phyloP scores from a whole-genome alignment of 2,113 vertebrate genomes.

The Psilopogon haemacephalus region DNA sequence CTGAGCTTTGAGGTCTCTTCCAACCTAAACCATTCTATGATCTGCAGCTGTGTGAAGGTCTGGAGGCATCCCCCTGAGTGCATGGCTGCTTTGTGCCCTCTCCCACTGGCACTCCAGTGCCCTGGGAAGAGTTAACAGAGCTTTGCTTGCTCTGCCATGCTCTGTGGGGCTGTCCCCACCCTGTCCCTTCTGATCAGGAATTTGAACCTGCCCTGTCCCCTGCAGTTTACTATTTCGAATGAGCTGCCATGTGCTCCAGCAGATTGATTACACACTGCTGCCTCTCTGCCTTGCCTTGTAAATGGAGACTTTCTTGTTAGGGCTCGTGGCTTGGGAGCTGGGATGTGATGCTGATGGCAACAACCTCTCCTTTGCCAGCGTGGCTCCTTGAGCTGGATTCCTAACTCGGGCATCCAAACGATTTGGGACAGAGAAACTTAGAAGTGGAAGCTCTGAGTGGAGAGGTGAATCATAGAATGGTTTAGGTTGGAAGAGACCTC shows the following conservation, averaged over 20 bases:
- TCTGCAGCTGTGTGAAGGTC: not conserved
- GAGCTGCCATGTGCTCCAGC: conserved; percentile 55
- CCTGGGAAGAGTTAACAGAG: conserved; percentile 17
- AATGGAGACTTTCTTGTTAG: conserved; percentile 42
- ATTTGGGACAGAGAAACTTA: no score
- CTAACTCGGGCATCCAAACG: no score
- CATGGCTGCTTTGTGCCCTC: not conserved
- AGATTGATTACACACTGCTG: conserved; percentile 67
- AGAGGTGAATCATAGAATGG: no score
- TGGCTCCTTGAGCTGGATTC: no score
- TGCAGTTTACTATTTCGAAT: conserved; percentile 76
- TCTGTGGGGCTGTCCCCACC: not conserved
- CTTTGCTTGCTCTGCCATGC: not conserved
- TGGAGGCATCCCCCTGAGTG: not conserved
- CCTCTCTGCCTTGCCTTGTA: conserved; percentile 12
- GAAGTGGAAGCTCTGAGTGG: no score
- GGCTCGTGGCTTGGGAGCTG: conserved; percentile 7
- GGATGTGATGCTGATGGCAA: conserved; percentile 1
- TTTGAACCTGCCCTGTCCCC: conserved; percentile 56
- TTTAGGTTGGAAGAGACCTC: no score
- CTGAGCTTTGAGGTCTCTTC: no score
- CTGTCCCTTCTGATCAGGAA: conserved; percentile 59
- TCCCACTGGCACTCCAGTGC: not conserved
- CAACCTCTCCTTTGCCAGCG: not conserved
- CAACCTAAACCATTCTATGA: no score